Percentiles rank a stretch among this genome's conserved stretches.
These are phyloP conservation scores for Diabrotica undecimpunctata DNA, from an alignment of 1,140 invertebrate species.

Conservation along the genomic window DNA sequence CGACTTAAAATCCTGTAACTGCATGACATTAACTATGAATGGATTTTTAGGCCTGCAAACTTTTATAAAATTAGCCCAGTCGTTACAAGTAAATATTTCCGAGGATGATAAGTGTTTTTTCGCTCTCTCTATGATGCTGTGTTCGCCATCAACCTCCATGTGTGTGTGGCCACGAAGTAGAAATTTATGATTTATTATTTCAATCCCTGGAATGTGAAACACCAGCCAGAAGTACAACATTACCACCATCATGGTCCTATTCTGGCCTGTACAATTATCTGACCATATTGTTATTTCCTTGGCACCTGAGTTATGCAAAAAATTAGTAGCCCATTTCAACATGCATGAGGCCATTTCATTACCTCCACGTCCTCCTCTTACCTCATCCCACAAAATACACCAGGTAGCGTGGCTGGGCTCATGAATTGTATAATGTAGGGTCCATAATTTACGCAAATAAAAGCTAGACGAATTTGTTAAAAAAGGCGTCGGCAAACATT, in stretches of 20 bases:
- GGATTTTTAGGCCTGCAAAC: neutral
- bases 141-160: slow-evolving; percentile 8
- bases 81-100: neutral
- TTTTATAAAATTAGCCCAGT: neutral
- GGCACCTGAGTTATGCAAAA: neutral
- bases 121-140: slow-evolving; percentile 7
- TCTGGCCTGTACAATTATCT: slow-evolving; percentile 9
- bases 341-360: too few relatives aligned
- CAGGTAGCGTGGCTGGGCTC: too few relatives aligned
- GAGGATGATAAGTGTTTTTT: neutral
- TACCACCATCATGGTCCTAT: slow-evolving; percentile 7
- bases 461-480: too few relatives aligned
- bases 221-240: slow-evolving; percentile 9
- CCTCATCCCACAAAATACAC: too few relatives aligned
- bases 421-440: too few relatives aligned
- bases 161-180: slow-evolving; percentile 10
- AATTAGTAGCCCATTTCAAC: too few relatives aligned
- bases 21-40: too few relatives aligned
- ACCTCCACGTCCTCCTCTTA: too few relatives aligned
- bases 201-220: too few relatives aligned
- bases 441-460: too few relatives aligned
- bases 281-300: slow-evolving; percentile 5
- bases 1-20: too few relatives aligned
- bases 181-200: slow-evolving; percentile 7
- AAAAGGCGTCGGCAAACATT: too few relatives aligned